Percentiles rank a stretch among this genome's conserved stretches.
Evolutionary conservation across 2,113 vertebrate species (phyloP).

Genomic region (Coreoperca whiteheadi): DNA sequence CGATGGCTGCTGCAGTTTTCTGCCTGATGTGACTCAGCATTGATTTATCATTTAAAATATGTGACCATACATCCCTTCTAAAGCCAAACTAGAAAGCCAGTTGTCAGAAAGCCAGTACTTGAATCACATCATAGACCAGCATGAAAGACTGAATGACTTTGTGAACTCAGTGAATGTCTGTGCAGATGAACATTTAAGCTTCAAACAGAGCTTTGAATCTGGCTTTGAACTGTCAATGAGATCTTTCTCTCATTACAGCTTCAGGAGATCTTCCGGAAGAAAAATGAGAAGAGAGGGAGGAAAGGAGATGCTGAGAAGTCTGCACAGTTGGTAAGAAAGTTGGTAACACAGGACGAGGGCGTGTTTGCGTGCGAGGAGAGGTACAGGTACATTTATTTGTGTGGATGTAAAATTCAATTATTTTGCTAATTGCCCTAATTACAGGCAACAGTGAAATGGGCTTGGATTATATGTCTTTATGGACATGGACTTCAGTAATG

Average conservation of each 20-base stretch:
- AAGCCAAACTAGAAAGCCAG: constrained; percentile 28
- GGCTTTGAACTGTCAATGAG: constrained; percentile 28
- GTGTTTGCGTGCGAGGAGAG: neutral
- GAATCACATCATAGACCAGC: constrained; percentile 23
- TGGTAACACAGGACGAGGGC: neutral
- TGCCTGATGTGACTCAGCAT: constrained; percentile 3
- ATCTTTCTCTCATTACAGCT: constrained; percentile 84
- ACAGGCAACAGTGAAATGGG: neutral
- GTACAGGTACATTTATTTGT: no score
- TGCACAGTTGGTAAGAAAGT: constrained; percentile 91
- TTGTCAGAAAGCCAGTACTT: constrained; percentile 15
- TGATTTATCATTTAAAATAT: constrained; percentile 29
- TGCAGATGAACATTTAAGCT: constrained; percentile 15
- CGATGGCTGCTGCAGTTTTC: neutral
- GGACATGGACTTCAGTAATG: constrained; percentile 6
- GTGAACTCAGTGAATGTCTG: constrained; percentile 37
- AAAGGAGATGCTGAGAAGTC: constrained; percentile 96
- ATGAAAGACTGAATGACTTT: constrained; percentile 31
- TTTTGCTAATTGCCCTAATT: neutral
- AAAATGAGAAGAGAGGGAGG: constrained; percentile 95
- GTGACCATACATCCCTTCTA: constrained; percentile 11
- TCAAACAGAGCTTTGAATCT: constrained; percentile 42
- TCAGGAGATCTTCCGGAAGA: constrained; percentile 98
- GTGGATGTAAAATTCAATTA: neutral
- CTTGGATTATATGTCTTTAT: neutral